These are phyloP conservation scores for Zosterops hypoxanthus DNA, from an alignment of 2,113 vertebrate species.

Conservation along the genomic window DNA sequence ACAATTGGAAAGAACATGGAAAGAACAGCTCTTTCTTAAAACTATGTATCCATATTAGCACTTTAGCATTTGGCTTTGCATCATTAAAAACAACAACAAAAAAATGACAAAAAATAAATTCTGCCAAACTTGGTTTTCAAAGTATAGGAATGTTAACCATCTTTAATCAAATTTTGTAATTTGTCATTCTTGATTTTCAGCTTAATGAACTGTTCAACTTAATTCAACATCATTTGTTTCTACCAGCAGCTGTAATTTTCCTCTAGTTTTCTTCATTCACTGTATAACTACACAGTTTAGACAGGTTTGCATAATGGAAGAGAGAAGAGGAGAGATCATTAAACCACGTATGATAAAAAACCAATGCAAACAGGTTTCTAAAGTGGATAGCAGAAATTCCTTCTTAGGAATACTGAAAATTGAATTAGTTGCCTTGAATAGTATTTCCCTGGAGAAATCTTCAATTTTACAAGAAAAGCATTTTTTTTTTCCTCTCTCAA, in stretches of 20 bases:
- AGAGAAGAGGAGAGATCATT: not conserved
- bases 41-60: not conserved
- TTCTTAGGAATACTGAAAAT: not conserved
- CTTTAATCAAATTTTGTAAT: not conserved
- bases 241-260: not conserved
- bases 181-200: not conserved
- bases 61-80: not conserved
- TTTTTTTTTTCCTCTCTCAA: not conserved
- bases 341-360: not conserved
- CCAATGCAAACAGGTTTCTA: not conserved
- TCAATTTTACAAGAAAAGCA: not conserved
- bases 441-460: not conserved
- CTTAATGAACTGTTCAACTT: not conserved
- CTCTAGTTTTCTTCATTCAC: not conserved
- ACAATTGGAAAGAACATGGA: not conserved
- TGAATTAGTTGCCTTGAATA: not conserved
- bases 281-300: not conserved
- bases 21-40: not conserved
- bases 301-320: not conserved
- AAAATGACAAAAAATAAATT: not conserved
- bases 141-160: not conserved
- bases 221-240: not conserved
- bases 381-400: not conserved
- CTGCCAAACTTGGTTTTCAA: not conserved
- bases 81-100: not conserved